phyloP scores from a whole-genome alignment of 2,113 vertebrate genomes.

The Alectura lathami region DNA sequence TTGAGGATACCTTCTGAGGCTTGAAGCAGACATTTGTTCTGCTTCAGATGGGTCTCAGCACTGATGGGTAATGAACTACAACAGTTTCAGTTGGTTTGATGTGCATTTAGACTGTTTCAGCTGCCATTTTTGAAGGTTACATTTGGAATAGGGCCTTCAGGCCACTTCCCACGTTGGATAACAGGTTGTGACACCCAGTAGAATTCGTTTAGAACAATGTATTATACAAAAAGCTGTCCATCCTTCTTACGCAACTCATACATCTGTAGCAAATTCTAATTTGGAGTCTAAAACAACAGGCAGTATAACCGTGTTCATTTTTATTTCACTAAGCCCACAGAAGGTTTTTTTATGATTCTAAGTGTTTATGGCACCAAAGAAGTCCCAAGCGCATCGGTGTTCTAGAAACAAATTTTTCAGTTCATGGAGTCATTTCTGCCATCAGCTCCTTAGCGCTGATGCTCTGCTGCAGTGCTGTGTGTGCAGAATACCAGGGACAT shows the following conservation, averaged over 20 bases:
- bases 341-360: not conserved
- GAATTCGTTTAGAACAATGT: conserved; percentile 28
- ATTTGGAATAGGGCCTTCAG: conserved; percentile 31
- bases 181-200: conserved; percentile 24
- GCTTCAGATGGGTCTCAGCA: not conserved
- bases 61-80: conserved; percentile 11
- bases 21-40: not conserved
- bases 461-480: not conserved
- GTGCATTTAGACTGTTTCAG: not conserved
- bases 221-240: not conserved
- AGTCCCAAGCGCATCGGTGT: not conserved
- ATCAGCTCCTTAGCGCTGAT: not conserved
- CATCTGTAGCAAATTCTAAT: not conserved
- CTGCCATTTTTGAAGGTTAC: conserved; percentile 41
- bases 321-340: not conserved
- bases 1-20: not conserved
- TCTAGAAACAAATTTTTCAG: not conserved
- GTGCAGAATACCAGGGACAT: not conserved
- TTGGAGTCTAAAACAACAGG: not conserved
- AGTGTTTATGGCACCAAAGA: not conserved
- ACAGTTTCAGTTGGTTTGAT: conserved; percentile 3
- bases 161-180: conserved; percentile 36
- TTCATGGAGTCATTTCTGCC: not conserved
- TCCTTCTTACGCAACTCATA: not conserved
- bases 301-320: not conserved